phyloP scores from a whole-genome alignment of 2,888 invertebrate species.

The Trissolcus japonicus region DNA sequence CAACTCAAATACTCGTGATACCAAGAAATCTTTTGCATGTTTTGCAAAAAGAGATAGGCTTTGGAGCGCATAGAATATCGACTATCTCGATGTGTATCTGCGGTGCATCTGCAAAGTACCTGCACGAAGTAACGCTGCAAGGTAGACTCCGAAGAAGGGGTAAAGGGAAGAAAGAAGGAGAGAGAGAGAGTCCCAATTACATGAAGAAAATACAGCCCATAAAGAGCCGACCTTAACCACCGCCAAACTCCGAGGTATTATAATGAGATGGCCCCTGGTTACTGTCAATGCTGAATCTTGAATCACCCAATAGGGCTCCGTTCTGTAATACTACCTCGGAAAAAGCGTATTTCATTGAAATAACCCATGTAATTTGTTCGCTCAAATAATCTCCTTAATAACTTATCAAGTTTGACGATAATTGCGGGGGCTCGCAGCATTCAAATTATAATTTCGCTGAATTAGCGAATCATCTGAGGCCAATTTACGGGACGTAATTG shows the following conservation, averaged over 20 bases:
- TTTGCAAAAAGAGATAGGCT: background rate
- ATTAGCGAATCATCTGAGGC: slow-evolving; percentile 18
- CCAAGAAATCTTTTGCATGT: background rate
- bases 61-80: background rate
- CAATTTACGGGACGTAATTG: background rate
- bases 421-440: slow-evolving; percentile 12
- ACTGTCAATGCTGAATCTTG: slow-evolving; percentile 35
- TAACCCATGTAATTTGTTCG: slow-evolving; percentile 27
- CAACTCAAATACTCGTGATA: too few species aligned
- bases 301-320: slow-evolving; percentile 18
- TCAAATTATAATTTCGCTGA: slow-evolving; percentile 7
- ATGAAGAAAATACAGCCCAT: slow-evolving; percentile 64
- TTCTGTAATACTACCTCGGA: slow-evolving; percentile 10
- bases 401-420: slow-evolving; percentile 28
- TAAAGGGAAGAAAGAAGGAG: background rate
- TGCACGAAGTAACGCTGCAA: slow-evolving; percentile 17
- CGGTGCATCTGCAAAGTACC: slow-evolving; percentile 27
- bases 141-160: slow-evolving; percentile 17
- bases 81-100: slow-evolving; percentile 51
- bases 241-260: slow-evolving; percentile 62
- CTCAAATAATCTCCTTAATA: slow-evolving; percentile 18
- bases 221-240: slow-evolving; percentile 61
- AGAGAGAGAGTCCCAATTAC: slow-evolving; percentile 59
- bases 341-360: slow-evolving; percentile 36
- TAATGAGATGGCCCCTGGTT: slow-evolving; percentile 59